Percentiles rank a stretch among this genome's conserved stretches.
Conservation (phyloP, 2,797 vertebrate species). For the Staurois parvus region DNA sequence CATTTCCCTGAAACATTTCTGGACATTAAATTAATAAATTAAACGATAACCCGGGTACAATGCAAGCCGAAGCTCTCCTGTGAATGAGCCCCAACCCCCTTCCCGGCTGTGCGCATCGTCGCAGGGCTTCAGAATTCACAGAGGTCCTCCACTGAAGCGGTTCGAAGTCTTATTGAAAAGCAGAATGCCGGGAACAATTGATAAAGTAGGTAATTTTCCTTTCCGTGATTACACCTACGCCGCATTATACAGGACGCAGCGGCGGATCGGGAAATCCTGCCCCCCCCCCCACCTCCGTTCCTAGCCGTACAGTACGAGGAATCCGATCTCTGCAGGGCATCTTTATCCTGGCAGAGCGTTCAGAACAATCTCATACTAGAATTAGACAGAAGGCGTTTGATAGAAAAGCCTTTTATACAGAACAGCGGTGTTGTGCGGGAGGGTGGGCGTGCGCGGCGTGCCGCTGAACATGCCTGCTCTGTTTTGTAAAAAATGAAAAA, state of each 20-base stretch:
- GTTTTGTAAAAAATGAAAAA: constrained; percentile 30
- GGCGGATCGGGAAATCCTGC: constrained; percentile 12
- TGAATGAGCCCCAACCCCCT: not conserved
- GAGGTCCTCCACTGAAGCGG: not conserved
- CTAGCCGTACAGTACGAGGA: constrained; percentile 15
- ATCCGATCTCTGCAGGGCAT: not conserved
- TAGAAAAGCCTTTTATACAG: constrained; percentile 38
- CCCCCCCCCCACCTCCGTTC: not conserved
- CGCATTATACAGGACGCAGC: constrained; percentile 7
- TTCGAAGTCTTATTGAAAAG: not conserved
- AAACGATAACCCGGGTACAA: too few relatives aligned
- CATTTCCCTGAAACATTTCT: too few relatives aligned
- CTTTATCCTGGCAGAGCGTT: constrained; percentile 18
- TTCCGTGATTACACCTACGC: constrained; percentile 32
- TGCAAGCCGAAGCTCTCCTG: too few relatives aligned
- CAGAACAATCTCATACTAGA: constrained; percentile 56
- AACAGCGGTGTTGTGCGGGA: constrained; percentile 21
- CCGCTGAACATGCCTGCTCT: constrained; percentile 21
- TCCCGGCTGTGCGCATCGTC: not conserved
- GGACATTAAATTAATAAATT: too few relatives aligned
- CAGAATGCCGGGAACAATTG: not conserved
- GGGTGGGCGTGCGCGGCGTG: constrained; percentile 21
- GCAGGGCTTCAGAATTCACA: not conserved
- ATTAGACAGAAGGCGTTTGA: constrained; percentile 47
- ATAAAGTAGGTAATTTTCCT: constrained; percentile 31